A percentile compares a stretch with the other conserved stretches of the same genome.
Conservation (phyloP, 2,888 invertebrate genomes). For the Eumacrocentrus americanus region DNA sequence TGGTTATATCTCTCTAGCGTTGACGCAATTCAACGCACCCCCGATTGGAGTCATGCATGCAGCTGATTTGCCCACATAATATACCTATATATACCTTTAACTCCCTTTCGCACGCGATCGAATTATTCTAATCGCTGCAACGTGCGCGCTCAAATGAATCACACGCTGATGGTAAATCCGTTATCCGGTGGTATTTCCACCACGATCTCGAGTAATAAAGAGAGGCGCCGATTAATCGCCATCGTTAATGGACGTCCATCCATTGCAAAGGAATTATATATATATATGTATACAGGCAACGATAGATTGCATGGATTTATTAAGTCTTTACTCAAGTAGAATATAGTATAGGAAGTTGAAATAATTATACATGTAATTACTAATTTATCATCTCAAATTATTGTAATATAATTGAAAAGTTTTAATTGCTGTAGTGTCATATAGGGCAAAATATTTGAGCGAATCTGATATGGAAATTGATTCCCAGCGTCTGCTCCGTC, state of each 20-base stretch:
- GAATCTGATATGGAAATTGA: no score
- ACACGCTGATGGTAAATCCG: conserved; percentile 35
- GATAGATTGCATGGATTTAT: neutral
- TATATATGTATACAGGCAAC: neutral
- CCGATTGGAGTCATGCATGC: neutral
- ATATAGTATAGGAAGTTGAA: no score
- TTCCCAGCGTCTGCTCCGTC: no score
- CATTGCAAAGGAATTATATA: neutral
- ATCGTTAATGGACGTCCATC: conserved; percentile 5
- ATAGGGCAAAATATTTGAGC: no score
- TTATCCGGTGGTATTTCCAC: conserved; percentile 30
- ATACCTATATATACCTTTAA: conserved; percentile 7
- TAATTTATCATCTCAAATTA: no score
- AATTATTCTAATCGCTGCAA: conserved; percentile 27
- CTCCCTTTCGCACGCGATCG: conserved; percentile 32
- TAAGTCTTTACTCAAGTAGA: neutral
- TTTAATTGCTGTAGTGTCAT: no score
- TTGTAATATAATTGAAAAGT: no score
- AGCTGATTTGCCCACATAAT: neutral
- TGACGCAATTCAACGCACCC: conserved; percentile 10
- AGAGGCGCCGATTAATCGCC: conserved; percentile 20
- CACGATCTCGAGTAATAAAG: conserved; percentile 37
- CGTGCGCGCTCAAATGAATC: conserved; percentile 34
- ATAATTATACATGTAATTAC: no score
- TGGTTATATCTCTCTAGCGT: conserved; percentile 10